A percentile compares a stretch with the other conserved stretches of the same genome.
phyloP scores from a whole-genome alignment of 2,797 vertebrate species.

The Menidia menidia region DNA sequence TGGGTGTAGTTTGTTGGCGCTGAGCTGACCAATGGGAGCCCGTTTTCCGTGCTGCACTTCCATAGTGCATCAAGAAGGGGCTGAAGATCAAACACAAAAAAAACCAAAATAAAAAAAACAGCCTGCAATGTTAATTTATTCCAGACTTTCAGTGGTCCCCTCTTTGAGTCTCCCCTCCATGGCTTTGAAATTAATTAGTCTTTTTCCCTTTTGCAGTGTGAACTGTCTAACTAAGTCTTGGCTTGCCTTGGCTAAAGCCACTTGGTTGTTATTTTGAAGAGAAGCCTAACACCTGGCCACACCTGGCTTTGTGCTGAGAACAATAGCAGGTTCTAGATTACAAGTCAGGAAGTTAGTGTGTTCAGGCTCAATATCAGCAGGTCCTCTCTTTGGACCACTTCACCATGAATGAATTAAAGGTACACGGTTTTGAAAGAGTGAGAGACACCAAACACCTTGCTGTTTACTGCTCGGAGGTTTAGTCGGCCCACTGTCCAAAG shows the following conservation, averaged over 20 bases:
- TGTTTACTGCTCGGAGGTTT: conserved; percentile 47
- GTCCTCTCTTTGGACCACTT: conserved; percentile 11
- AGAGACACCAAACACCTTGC: conserved; percentile 20
- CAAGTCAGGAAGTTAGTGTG: conserved; percentile 1
- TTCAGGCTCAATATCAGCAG: conserved; percentile 11
- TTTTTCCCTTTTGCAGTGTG: conserved; percentile 14
- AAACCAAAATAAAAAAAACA: neutral
- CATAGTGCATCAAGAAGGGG: conserved; percentile 4
- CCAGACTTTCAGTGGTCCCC: conserved; percentile 12
- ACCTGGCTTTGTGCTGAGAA: conserved; percentile 20
- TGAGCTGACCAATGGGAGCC: conserved; percentile 11
- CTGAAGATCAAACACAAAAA: neutral
- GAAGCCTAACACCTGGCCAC: conserved; percentile 30
- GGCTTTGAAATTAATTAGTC: conserved; percentile 16
- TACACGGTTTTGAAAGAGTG: conserved; percentile 32
- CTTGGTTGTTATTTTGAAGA: neutral
- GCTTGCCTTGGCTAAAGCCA: conserved; percentile 2
- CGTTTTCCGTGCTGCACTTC: neutral
- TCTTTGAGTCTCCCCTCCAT: neutral
- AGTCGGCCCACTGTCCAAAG: conserved; percentile 18
- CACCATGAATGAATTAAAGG: conserved; percentile 35
- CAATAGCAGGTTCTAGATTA: conserved; percentile 8
- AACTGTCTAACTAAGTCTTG: conserved; percentile 28
- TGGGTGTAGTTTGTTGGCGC: conserved; percentile 10
- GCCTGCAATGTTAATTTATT: conserved; percentile 12